Conservation (phyloP, 2,888 invertebrate species). For the Lymantria dispar region DNA sequence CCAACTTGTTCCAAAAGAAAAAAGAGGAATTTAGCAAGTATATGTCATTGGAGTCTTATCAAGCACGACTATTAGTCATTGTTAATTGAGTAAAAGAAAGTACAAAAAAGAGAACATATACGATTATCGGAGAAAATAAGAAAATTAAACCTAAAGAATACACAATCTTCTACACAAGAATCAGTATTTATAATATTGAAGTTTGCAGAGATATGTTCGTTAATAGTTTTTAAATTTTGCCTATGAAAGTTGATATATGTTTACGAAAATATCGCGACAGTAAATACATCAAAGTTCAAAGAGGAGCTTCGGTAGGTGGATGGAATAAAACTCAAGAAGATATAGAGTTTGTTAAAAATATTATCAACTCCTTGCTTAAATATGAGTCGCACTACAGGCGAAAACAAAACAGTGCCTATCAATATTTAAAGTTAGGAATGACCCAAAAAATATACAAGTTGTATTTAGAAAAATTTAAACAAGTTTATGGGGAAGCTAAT, state of each 20-base stretch:
- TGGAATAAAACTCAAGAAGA: slow-evolving; percentile 10
- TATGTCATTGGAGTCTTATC: slow-evolving; percentile 9
- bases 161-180: too few species aligned
- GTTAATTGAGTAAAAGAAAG: slow-evolving; percentile 8
- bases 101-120: slow-evolving; percentile 9
- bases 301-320: slow-evolving; percentile 6
- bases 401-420: slow-evolving; percentile 5
- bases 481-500: background rate
- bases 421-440: slow-evolving; percentile 19
- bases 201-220: slow-evolving; percentile 13
- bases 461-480: slow-evolving; percentile 13
- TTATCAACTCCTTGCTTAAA: slow-evolving; percentile 5
- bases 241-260: slow-evolving; percentile 9
- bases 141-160: slow-evolving; percentile 12
- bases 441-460: slow-evolving; percentile 18
- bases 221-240: slow-evolving; percentile 14
- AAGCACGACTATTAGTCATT: slow-evolving; percentile 13
- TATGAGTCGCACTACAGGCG: slow-evolving; percentile 11
- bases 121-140: slow-evolving; percentile 3
- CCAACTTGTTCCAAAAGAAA: slow-evolving; percentile 6
- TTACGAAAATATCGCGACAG: slow-evolving; percentile 7
- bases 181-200: background rate
- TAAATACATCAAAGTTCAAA: slow-evolving; percentile 4
- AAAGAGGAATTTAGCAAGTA: slow-evolving; percentile 11
- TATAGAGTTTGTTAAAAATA: slow-evolving; percentile 5